These are phyloP conservation scores for Otis tarda DNA, from an alignment of 2,113 vertebrate genomes.

Conservation along the genomic window DNA sequence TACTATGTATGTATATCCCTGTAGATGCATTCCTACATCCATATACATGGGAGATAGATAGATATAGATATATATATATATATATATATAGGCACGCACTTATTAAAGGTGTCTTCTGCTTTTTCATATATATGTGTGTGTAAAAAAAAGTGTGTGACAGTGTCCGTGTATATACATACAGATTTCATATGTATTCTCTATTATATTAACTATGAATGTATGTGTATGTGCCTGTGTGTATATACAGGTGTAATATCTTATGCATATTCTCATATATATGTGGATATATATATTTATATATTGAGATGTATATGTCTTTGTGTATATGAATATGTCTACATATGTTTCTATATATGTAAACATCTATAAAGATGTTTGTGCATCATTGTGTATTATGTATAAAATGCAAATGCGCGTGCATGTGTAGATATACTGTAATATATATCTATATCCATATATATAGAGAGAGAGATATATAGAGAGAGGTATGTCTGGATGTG, in stretches of 20 bases:
- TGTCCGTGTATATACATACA: not conserved
- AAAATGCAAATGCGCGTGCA: not conserved
- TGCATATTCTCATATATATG: too few species aligned
- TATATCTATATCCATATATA: too few species aligned
- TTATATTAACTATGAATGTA: not conserved
- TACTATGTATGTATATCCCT: too few species aligned
- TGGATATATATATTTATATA: fast-evolving
- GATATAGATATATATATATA: fast-evolving
- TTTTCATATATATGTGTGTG: not conserved
- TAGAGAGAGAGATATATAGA: too few species aligned
- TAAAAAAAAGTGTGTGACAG: not conserved
- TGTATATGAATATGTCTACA: fast-evolving
- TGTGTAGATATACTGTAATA: not conserved
- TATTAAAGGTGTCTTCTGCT: not conserved
- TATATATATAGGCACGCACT: fast-evolving
- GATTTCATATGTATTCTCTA: not conserved
- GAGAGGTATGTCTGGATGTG: not conserved
- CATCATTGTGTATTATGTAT: not conserved
- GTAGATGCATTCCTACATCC: not conserved
- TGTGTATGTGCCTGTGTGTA: not conserved
- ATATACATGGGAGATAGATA: too few species aligned
- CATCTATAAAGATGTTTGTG: not conserved
- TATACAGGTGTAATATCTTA: not conserved
- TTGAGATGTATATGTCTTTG: not conserved
- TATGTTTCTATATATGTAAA: not conserved